Base-by-base conservation (phyloP, 1,140 invertebrate genomes). In the Radopholus similis region DNA sequence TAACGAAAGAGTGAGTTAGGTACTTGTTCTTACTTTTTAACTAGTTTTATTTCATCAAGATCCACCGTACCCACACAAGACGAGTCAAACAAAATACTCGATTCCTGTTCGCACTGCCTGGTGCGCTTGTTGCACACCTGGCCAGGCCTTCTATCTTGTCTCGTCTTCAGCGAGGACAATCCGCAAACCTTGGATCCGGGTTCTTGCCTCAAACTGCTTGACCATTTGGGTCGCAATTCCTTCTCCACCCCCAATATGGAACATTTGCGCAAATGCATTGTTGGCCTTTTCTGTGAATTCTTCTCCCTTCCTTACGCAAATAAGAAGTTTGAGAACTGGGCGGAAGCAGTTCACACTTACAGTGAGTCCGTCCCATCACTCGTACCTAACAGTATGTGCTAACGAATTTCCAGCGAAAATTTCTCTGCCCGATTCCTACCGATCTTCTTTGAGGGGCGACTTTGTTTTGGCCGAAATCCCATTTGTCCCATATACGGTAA, bases 391-490 rank as follows among this genome's bases (percentile, higher is more conserved):
- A n/a, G n/a, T 51, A 51, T 26, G 9, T 51, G 47, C 4, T 6
- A 47, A 1, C 26, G 2, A 9, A 51, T 26, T 51, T 51, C 9
- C 9, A 51, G 47, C 23, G 30, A 51, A 28, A 23, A 28, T 15
- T 9, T 28, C 9, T 21, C 3, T 8, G 8, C 47, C 47, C 47
- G 47, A 51, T 26, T 28, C 47, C 6, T 51, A 13, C 21, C n/a
- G 15, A 23, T 9, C 23, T 21, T 51, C 47, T 21, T 28, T 51
- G 9, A 51, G 47, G 23, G 47, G 30, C 9, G 4, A 51, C 30
- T 51, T 51, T 51, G 47, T 51, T 6, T 4, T 51, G 47, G 47
- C 47, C 47, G 47, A 51, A 51, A 21, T 51, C 47, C 47, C 47
- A 4, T 51, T 51, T 15, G 3, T 51, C 30, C 47, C n/a, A n/a